Evolutionary conservation across 2,888 invertebrate genomes (phyloP), one percentile per base, ranked within the genome.

Genomic region (Dexiosoma caninum): DNA sequence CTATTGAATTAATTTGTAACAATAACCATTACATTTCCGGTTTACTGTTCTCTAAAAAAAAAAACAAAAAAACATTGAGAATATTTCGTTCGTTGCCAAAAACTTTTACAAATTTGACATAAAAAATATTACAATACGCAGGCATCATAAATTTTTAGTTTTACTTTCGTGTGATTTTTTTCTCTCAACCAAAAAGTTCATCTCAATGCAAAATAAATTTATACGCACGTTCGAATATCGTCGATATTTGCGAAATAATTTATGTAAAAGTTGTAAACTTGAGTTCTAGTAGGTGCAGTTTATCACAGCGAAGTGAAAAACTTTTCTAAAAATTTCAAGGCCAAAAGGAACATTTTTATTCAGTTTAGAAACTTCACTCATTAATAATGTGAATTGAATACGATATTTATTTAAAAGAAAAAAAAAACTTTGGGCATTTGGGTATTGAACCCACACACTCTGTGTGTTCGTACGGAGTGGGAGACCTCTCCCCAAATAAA

Each of bases 131-230:
- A 49, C 60, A 74, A 57, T 62, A 49, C 57, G 83, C 77, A 82
- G n/a, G 83, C 83, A 84, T 85, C 85, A 85, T 84, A 83, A 87
- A 84, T 85, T 84, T 86, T 82, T 70, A 72, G 69, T 69, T 77
- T 59, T n/a, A 67, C 64, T 72, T 81, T 69, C 8, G 30, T 57
- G 64, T 16, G 32, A 55, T 27, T 14, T 16, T 6, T 74, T 74
- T 35, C 57, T 37, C 16, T 10, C 8, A 37, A 40, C 4, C 8
- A 46, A 23, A 66, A 57, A n/a, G 21, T 40, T 37, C 30, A 40
- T 40, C 5, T 37, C 64, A 66, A 27, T 55, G 44, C 9, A 66
- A 64, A 57, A 8, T 8, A 55, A n/a, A 64, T 46, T 37, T 27
- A 40, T 7, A 14, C 72, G 64, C 8, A 62, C 37, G 14, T 12